Evolutionary conservation across 2,797 vertebrate species (phyloP).

Genomic region (Choloepus didactylus): DNA sequence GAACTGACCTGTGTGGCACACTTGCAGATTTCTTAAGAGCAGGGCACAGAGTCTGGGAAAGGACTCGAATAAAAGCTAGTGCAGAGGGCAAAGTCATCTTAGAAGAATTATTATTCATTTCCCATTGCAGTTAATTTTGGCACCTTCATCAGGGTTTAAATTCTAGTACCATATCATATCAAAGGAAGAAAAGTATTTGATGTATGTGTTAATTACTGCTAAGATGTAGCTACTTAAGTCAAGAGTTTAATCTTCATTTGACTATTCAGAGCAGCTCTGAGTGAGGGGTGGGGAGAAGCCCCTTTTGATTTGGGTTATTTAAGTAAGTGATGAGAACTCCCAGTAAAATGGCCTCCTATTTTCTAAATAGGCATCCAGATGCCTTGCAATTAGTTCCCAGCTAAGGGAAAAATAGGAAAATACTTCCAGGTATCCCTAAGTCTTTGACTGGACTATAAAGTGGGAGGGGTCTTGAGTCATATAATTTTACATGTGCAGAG

Average conservation of each 20-base stretch:
- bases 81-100: slow-evolving; percentile 79
- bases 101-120: slow-evolving; percentile 84
- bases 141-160: slow-evolving; percentile 84
- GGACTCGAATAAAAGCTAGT: slow-evolving; percentile 50
- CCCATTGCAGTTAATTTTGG: slow-evolving; percentile 84
- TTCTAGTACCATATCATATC: slow-evolving; percentile 83
- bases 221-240: slow-evolving; percentile 85
- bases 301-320: slow-evolving; percentile 82
- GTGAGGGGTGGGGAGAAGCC: slow-evolving; percentile 32
- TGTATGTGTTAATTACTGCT: slow-evolving; percentile 84
- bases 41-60: slow-evolving; percentile 44
- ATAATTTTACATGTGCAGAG: slow-evolving; percentile 84
- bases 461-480: slow-evolving; percentile 81
- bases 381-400: slow-evolving; percentile 85
- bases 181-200: slow-evolving; percentile 81
- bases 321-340: slow-evolving; percentile 83
- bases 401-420: slow-evolving; percentile 82
- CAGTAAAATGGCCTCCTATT: slow-evolving; percentile 80
- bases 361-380: slow-evolving; percentile 81
- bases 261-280: slow-evolving; percentile 74
- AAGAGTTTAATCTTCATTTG: slow-evolving; percentile 85
- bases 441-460: slow-evolving; percentile 83
- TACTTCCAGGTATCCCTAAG: slow-evolving; percentile 85
- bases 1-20: neutral
- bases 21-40: slow-evolving; percentile 39